A percentile compares a stretch with the other conserved stretches of the same genome.
These are phyloP conservation scores for Timema cristinae DNA, from an alignment of 2,888 invertebrate genomes.

Conservation along the genomic window DNA sequence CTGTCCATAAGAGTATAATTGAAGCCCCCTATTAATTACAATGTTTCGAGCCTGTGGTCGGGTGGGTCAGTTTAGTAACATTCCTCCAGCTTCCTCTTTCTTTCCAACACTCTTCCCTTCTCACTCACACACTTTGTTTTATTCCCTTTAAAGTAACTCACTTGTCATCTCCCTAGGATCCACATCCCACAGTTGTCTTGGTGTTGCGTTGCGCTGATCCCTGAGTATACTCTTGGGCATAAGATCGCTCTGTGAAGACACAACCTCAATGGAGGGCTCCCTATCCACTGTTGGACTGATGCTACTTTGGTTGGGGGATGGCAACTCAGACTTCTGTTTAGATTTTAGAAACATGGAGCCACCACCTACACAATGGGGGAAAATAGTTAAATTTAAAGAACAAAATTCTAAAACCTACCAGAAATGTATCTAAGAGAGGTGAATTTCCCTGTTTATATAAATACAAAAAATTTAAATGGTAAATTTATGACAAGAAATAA, in stretches of 20 bases:
- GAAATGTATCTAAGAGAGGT: too few relatives aligned
- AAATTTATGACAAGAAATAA: too few relatives aligned
- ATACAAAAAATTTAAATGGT: too few relatives aligned
- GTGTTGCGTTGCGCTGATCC: constrained; percentile 16
- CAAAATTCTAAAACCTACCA: too few relatives aligned
- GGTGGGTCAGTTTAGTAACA: too few relatives aligned
- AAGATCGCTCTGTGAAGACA: constrained; percentile 19
- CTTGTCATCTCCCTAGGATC: constrained; percentile 34
- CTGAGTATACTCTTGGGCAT: constrained; percentile 35
- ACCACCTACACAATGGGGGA: constrained; percentile 43
- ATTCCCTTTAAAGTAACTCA: constrained; percentile 14
- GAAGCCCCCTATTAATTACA: too few relatives aligned
- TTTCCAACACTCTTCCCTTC: too few relatives aligned
- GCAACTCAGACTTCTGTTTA: constrained; percentile 37
- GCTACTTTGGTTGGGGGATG: constrained; percentile 13
- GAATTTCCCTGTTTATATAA: too few relatives aligned
- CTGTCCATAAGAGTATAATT: too few relatives aligned
- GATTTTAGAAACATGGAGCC: constrained; percentile 63
- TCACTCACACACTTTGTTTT: not conserved
- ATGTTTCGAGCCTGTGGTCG: too few relatives aligned
- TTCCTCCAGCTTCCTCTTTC: too few relatives aligned
- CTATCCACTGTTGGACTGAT: not conserved
- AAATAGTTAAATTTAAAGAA: too few relatives aligned
- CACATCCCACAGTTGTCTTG: constrained; percentile 32
- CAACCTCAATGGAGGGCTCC: constrained; percentile 15